Percentiles rank a stretch among this genome's conserved stretches.
These are phyloP conservation scores for Rhyacophila brunnea DNA, from an alignment of 1,140 invertebrate species.

Conservation along the genomic window DNA sequence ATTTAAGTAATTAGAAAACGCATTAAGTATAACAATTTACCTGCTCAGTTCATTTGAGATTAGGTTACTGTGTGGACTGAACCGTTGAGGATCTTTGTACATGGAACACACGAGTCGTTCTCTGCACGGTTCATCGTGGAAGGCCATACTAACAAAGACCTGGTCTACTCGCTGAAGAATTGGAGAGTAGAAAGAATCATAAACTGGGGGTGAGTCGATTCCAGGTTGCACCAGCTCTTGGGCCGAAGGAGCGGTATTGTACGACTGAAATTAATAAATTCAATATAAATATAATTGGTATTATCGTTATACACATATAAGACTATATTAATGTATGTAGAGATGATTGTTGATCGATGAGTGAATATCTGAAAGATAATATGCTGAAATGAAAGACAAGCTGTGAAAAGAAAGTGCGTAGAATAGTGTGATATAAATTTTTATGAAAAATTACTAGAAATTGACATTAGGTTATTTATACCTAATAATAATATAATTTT, in stretches of 20 bases:
- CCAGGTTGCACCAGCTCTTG: not conserved
- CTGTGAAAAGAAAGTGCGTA: too few species aligned
- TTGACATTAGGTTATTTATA: too few species aligned
- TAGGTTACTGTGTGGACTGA: slow-evolving; percentile 79
- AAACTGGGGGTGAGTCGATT: slow-evolving; percentile 8
- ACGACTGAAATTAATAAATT: not conserved
- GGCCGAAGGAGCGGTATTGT: not conserved
- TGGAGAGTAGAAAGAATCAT: slow-evolving; percentile 75
- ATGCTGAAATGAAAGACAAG: too few species aligned
- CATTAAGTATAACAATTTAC: too few species aligned
- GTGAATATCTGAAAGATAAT: too few species aligned
- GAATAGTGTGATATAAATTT: too few species aligned
- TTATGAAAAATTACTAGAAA: too few species aligned
- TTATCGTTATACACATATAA: too few species aligned
- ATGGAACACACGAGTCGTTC: slow-evolving; percentile 77
- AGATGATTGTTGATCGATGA: too few species aligned
- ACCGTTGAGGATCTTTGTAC: slow-evolving; percentile 75
- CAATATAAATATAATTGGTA: not conserved
- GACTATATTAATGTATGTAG: too few species aligned
- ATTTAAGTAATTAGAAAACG: too few species aligned
- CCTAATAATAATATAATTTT: too few species aligned
- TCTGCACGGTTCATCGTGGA: slow-evolving; percentile 66
- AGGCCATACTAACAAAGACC: slow-evolving; percentile 66
- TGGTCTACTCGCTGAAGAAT: slow-evolving; percentile 73
- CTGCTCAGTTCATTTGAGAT: slow-evolving; percentile 81